phyloP scores from a whole-genome alignment of 2,888 invertebrate species.

The Geophilus truncorum region DNA sequence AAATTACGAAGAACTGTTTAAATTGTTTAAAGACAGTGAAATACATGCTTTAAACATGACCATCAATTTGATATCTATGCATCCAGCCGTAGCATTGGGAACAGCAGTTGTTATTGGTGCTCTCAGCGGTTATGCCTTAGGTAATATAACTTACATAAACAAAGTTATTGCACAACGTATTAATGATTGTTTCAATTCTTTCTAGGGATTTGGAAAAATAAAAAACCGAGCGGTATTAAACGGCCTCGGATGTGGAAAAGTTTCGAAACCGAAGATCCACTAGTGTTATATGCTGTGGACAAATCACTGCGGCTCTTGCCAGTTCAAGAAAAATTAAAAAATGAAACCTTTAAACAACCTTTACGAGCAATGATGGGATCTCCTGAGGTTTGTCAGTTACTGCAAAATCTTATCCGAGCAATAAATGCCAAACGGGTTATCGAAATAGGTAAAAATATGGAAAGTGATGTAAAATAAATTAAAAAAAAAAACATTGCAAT shows the following conservation, averaged over 20 bases:
- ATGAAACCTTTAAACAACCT: no score
- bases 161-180: neutral
- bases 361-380: slow-evolving; percentile 40
- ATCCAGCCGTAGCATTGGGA: neutral
- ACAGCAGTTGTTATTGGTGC: neutral
- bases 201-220: neutral
- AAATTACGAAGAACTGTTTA: no score
- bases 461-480: no score
- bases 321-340: slow-evolving; percentile 12
- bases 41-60: no score
- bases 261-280: neutral
- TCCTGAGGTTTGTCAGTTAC: slow-evolving; percentile 41
- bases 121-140: neutral
- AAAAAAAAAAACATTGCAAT: no score
- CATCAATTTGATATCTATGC: neutral
- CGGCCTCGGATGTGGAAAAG: neutral
- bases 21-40: no score
- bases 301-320: neutral
- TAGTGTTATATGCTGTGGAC: neutral
- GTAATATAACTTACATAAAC: neutral
- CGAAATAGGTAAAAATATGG: no score
- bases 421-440: neutral
- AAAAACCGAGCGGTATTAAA: neutral
- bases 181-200: neutral
- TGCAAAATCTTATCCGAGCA: neutral